phyloP scores from a whole-genome alignment of 2,113 vertebrate species.

The Sturnus vulgaris region DNA sequence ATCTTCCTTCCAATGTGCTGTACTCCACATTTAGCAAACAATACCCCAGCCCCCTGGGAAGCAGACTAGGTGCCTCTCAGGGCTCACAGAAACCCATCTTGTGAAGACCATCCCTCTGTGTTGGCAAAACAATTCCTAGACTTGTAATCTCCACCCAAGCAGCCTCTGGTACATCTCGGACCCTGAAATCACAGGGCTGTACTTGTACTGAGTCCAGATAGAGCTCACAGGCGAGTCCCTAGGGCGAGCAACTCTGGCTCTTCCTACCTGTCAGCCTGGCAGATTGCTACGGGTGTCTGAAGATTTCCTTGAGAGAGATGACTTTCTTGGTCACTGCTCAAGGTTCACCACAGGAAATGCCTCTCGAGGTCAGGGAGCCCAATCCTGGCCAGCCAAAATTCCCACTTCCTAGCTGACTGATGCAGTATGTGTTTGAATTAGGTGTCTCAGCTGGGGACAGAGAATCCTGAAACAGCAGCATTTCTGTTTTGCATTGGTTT shows the following conservation, averaged over 20 bases:
- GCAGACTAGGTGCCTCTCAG: neutral
- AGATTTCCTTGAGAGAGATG: neutral
- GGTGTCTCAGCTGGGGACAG: neutral
- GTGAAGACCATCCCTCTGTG: neutral
- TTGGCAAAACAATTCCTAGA: neutral
- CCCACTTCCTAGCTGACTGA: neutral
- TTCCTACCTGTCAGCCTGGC: neutral
- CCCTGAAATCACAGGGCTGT: fast-evolving
- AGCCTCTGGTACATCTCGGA: fast-evolving
- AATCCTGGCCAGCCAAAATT: neutral
- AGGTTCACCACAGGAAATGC: neutral
- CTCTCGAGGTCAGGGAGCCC: neutral
- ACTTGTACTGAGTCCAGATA: neutral
- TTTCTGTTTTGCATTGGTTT: neutral
- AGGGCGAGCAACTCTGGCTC: fast-evolving
- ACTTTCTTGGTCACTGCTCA: neutral
- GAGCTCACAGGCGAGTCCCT: fast-evolving
- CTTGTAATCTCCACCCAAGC: neutral
- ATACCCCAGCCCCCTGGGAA: neutral
- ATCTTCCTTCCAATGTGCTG: neutral
- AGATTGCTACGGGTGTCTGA: fast-evolving
- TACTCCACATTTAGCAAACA: neutral
- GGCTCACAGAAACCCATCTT: neutral
- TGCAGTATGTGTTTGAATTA: neutral
- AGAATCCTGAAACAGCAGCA: neutral